Evolutionary conservation across 2,113 vertebrate species (phyloP).

Genomic region (Neolamprologus devosi): DNA sequence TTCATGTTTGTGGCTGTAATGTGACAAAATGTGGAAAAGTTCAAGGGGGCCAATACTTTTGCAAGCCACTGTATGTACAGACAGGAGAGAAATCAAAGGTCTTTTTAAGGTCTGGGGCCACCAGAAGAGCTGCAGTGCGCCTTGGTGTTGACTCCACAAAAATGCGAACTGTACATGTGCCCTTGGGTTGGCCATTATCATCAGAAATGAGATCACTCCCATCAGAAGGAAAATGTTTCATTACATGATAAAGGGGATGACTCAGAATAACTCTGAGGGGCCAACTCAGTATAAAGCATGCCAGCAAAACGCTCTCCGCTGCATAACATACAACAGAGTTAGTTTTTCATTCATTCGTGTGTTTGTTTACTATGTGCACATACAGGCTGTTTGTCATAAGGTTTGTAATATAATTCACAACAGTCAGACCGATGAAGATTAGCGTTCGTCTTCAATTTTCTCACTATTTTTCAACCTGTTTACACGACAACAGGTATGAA

Average conservation of each 20-base stretch:
- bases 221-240: background rate
- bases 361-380: background rate
- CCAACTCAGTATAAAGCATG: rapidly evolving
- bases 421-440: background rate
- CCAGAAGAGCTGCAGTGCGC: background rate
- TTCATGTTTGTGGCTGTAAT: no score
- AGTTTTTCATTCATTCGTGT: background rate
- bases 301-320: background rate
- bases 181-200: background rate
- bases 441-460: rapidly evolving
- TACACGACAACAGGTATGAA: background rate
- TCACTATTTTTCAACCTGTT: background rate
- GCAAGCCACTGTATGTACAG: background rate
- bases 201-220: background rate
- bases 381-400: background rate
- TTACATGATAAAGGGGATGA: background rate
- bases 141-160: background rate
- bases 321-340: background rate
- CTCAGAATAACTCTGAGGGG: background rate
- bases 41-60: no score
- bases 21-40: no score
- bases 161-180: background rate
- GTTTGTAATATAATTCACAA: background rate
- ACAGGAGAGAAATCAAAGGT: background rate
- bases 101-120: background rate